Evolutionary conservation across 2,113 vertebrate species (phyloP), one percentile per base, ranked within the genome.

Genomic region (Ageneiosus marmoratus): DNA sequence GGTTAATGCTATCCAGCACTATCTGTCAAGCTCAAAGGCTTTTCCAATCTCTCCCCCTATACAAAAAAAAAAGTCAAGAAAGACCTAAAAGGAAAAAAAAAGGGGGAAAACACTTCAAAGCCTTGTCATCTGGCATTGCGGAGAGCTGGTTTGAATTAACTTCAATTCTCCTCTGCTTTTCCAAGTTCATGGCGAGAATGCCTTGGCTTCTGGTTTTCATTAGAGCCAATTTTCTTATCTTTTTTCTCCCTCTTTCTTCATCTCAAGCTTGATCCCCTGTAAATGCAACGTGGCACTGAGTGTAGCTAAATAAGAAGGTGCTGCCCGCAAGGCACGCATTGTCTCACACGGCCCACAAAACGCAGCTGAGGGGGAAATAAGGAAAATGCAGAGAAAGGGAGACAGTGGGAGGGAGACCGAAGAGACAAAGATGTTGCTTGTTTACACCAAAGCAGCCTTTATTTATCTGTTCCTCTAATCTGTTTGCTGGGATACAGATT

Each of bases 171-270:
- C 94, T 92, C 89, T 92, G 86, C 89, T 93, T 94, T 95, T 95
- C 94, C 91, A 92, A 94, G 95, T 95, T 96, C 89, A 94, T 88
- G 94, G 96, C 92, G 94, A 95, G 94, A 95, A 94, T 94, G 91
- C 92, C 32, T 81, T 89, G 75, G 91, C 94, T 94, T 96, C 96
- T 98, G 97, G 95, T 95, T 95, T 96, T 96, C 95, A 97, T 97
- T 97, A 97, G 86, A 91, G 91, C 90, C 95, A 94, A 95, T 96
- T 95, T 96, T 96, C 97, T 97, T 97, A 97, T 97, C 96, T 97
- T 94, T 93, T 93, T 92, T 92, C 88, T 91, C 86, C 88, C 86
- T 89, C 86, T 91, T 92, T 93, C 94, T 93, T 91, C 94, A 95
- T 95, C 95, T 92, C 87, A 83, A 87, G 93, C 92, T 94, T 95